Base-by-base conservation (phyloP, 2,888 invertebrate species). In the Mesoligia furuncula region DNA sequence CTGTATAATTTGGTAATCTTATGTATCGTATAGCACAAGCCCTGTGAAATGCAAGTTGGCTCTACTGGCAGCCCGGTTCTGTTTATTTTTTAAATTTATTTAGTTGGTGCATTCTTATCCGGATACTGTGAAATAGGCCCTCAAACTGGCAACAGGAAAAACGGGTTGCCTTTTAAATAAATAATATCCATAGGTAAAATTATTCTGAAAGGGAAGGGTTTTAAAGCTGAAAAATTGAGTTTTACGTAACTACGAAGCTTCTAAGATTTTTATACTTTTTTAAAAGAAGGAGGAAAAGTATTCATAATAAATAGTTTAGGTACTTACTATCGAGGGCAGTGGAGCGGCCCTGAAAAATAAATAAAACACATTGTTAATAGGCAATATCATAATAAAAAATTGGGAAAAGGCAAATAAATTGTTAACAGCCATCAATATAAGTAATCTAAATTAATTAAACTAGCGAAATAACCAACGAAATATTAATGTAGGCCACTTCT, bases 271-370 rank as follows among this genome's bases (percentile, higher is more conserved):
- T 20, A 13, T 27, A 20, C 20, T 17, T 67, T 67, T 1, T 45
- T 20, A 20, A 67, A 13, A 45, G 13, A 20, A 48, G 15, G 4
- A 17, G 9, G 27, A 13, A 17, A 66, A 4, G 0, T n/a, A n/a
- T 36, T 31, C 11, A 20, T 1, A 51, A 48, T 24, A 39, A 31
- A 31, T 31, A 31, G 59, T 79, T 31, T 69, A n/a, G n/a, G n/a
- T n/a, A 85, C 84, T 83, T 77, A 85, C 84, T 75, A 54, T 57
- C 39, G 36, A 86, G 48, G 31, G 11, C 84, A 20, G 83, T 70
- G 74, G 74, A 20, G 72, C 84, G 84, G 36, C 67, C 84, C 84
- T 85, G 74, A 36, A 86, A 81, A 51, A 61, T 71, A 36, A 59
- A n/a, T 68, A 67, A 15, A 59, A 62, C 13, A 51, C 11, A 51